Evolutionary conservation across 2,888 invertebrate genomes (phyloP), one percentile per base, ranked within the genome.

Genomic region (Penaeus monodon): DNA sequence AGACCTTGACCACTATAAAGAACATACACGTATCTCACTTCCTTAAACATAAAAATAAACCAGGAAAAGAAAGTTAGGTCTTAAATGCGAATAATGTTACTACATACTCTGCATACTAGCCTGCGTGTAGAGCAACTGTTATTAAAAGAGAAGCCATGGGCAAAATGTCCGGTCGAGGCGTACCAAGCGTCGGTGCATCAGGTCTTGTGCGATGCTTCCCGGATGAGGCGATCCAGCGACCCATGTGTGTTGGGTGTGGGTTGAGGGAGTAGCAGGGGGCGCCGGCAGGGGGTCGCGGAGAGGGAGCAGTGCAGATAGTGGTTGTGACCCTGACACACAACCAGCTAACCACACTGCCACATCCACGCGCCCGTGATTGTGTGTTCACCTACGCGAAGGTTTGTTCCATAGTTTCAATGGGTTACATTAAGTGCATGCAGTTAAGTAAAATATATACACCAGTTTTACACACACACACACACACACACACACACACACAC

Each of bases 341-440:
- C 88, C 88, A 88, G 88, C 88, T 88, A 88, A 88, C 88, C 88
- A 88, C 88, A 88, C 88, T 88, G 88, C 88, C 88, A 88, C 88
- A 86, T 76, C 84, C 66, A 83, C 74, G 74, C 82, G 73, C 65
- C 84, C 73, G 70, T 64, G 57, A 27, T 63, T 73, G 24, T 44
- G n/a, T 49, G 24, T 78, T 66, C 64, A 22, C 81, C 66, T 44
- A 57, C 57, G 57, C 57, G 17, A 57, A 81, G 24, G 22, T 22
- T 17, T 24, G 44, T 22, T 24, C 33, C 66, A 81, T 49, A 49
- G 24, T 29, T 14, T 24, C 12, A 29, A 76, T 76, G 33, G n/a
- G 29, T 76, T 29, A 14, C 22, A 17, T n/a, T 76, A 38, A 20
- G 29, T 76, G 24, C 24, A 33, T 12, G 24, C 27, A 76, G 14